phyloP scores from a whole-genome alignment of 2,888 invertebrate genomes.

The Scrobipalpa atriplicella region DNA sequence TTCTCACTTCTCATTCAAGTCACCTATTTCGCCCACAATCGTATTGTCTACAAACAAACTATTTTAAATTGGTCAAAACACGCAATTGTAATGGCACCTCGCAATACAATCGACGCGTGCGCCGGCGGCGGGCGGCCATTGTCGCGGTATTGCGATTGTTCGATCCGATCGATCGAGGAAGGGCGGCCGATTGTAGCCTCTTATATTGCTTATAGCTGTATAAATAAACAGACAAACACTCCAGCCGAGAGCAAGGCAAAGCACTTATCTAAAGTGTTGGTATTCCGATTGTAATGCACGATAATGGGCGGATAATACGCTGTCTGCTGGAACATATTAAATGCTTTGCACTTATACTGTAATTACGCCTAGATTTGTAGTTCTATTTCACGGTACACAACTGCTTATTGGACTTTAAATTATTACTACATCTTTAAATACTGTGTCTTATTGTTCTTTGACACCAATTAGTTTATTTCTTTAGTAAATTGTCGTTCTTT shows the following conservation, averaged over 20 bases:
- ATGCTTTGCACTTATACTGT: conserved; percentile 4
- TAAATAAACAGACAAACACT: conserved; percentile 5
- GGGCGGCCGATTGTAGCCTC: neutral
- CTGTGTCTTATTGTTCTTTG: neutral
- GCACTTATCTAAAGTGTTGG: conserved; percentile 20
- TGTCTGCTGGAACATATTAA: neutral
- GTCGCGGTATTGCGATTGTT: neutral
- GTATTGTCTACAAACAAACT: conserved; percentile 8
- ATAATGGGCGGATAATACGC: conserved; percentile 15
- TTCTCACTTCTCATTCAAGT: no score
- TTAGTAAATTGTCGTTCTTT: neutral
- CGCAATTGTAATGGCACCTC: neutral
- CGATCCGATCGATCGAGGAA: conserved; percentile 13
- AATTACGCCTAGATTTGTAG: conserved; percentile 11
- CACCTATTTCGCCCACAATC: no score
- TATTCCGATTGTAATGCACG: conserved; percentile 18
- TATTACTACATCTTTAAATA: neutral
- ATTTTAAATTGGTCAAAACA: neutral
- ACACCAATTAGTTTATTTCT: neutral
- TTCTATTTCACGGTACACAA: conserved; percentile 1
- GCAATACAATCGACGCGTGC: conserved; percentile 7
- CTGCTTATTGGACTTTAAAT: no score
- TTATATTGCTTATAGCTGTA: neutral
- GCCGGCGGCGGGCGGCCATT: neutral
- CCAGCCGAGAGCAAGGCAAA: conserved; percentile 6